Conservation (phyloP, 2,888 invertebrate genomes). For the Branchellion lobata region DNA sequence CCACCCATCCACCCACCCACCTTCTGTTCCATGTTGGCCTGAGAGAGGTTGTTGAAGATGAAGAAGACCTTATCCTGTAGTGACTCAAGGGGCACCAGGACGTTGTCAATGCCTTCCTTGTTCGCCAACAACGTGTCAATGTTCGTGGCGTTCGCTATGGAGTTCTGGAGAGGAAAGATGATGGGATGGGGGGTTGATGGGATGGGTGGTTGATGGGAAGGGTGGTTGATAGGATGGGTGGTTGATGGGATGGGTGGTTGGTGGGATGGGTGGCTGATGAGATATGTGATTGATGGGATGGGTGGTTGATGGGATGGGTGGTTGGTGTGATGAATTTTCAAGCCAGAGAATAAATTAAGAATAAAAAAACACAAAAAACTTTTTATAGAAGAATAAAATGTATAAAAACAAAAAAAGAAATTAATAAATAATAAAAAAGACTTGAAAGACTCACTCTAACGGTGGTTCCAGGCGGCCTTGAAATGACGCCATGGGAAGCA, state of each 20-base stretch:
- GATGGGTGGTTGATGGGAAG: no score
- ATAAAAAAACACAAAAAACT: no score
- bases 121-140: slow-evolving; percentile 93
- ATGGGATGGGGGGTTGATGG: background rate
- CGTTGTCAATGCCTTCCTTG: slow-evolving; percentile 73
- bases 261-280: no score
- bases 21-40: slow-evolving; percentile 87
- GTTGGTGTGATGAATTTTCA: no score
- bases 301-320: no score
- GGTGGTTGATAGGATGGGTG: no score
- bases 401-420: no score
- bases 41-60: slow-evolving; percentile 97
- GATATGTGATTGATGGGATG: no score
- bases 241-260: no score
- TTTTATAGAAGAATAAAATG: no score
- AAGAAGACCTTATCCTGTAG: slow-evolving; percentile 97
- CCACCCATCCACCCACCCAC: no score
- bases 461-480: slow-evolving; percentile 43
- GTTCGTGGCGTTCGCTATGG: slow-evolving; percentile 94
- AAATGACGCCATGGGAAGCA: slow-evolving; percentile 47
- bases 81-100: slow-evolving; percentile 83
- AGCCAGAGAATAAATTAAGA: no score
- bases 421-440: background rate
- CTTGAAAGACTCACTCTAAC: slow-evolving; percentile 1
- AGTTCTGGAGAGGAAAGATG: slow-evolving; percentile 67